Evolutionary conservation across 2,797 vertebrate genomes (phyloP).

Genomic region (Sebastes hopkinsi): DNA sequence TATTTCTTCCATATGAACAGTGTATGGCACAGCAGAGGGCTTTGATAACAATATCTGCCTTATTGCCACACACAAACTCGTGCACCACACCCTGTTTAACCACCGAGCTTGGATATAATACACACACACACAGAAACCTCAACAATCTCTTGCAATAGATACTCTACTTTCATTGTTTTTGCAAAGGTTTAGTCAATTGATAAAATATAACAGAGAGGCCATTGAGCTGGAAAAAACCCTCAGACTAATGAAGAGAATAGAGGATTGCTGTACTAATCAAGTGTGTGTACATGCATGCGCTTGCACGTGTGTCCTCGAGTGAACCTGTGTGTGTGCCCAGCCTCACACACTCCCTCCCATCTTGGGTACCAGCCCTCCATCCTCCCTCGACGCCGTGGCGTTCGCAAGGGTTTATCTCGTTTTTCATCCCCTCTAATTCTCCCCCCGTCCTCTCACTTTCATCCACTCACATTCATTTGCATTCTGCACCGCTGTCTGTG

Average conservation of each 20-base stretch:
- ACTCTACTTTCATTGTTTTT: slow-evolving; percentile 44
- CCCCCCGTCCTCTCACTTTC: slow-evolving; percentile 29
- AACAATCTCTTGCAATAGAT: slow-evolving; percentile 46
- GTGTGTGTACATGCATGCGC: slow-evolving; percentile 24
- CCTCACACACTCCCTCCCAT: slow-evolving; percentile 49
- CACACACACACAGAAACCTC: slow-evolving; percentile 21
- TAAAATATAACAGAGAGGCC: slow-evolving; percentile 44
- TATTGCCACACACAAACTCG: slow-evolving; percentile 31
- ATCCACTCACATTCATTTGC: slow-evolving; percentile 51
- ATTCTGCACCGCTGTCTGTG: slow-evolving; percentile 58
- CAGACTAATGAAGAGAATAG: slow-evolving; percentile 57
- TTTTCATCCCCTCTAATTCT: slow-evolving; percentile 33
- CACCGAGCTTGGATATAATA: slow-evolving; percentile 18
- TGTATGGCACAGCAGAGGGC: slow-evolving; percentile 39
- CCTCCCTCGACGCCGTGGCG: slow-evolving; percentile 10
- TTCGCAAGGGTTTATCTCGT: slow-evolving; percentile 30
- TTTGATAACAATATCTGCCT: slow-evolving; percentile 55
- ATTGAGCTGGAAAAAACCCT: slow-evolving; percentile 49
- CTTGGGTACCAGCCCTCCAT: slow-evolving; percentile 56
- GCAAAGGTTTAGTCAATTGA: slow-evolving; percentile 31
- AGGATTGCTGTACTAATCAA: slow-evolving; percentile 60
- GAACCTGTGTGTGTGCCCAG: slow-evolving; percentile 62
- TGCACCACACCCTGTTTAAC: slow-evolving; percentile 42
- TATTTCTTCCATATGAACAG: slow-evolving; percentile 75
- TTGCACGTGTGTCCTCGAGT: slow-evolving; percentile 60